A percentile compares a stretch with the other conserved stretches of the same genome.
phyloP scores from a whole-genome alignment of 2,888 invertebrate genomes.

The Chrysolina haemoptera region DNA sequence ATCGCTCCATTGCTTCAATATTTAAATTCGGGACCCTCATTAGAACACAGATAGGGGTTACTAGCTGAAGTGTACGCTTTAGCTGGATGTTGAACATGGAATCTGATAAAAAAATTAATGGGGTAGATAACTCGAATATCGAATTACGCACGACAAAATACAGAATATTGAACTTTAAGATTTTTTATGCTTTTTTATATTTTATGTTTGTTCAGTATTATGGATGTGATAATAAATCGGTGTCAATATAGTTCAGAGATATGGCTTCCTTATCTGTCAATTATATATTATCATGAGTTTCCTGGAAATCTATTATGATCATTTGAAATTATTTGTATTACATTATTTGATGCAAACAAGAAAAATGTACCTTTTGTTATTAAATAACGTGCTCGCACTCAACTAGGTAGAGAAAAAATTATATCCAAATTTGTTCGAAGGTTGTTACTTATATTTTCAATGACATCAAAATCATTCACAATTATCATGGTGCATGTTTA shows the following conservation, averaged over 20 bases:
- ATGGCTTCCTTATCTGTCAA: slow-evolving; percentile 15
- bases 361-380: too few species aligned
- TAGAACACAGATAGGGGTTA: slow-evolving; percentile 17
- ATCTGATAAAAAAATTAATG: slow-evolving; percentile 19
- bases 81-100: background rate
- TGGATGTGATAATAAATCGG: slow-evolving; percentile 5
- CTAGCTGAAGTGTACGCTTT: background rate
- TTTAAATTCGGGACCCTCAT: background rate
- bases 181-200: background rate
- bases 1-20: slow-evolving; percentile 15
- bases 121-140: slow-evolving; percentile 5
- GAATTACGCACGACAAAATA: slow-evolving; percentile 15
- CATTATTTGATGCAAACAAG: too few species aligned
- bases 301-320: background rate
- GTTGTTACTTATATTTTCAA: too few species aligned
- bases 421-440: too few species aligned
- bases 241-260: slow-evolving; percentile 1
- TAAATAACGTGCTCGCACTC: too few species aligned
- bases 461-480: too few species aligned
- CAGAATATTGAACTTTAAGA: slow-evolving; percentile 12
- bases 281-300: background rate
- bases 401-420: too few species aligned
- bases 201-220: background rate
- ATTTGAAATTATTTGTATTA: too few species aligned
- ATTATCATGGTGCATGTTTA: too few species aligned